Conservation (phyloP, 2,888 invertebrate genomes). For the Epistrophe grossulariae region DNA sequence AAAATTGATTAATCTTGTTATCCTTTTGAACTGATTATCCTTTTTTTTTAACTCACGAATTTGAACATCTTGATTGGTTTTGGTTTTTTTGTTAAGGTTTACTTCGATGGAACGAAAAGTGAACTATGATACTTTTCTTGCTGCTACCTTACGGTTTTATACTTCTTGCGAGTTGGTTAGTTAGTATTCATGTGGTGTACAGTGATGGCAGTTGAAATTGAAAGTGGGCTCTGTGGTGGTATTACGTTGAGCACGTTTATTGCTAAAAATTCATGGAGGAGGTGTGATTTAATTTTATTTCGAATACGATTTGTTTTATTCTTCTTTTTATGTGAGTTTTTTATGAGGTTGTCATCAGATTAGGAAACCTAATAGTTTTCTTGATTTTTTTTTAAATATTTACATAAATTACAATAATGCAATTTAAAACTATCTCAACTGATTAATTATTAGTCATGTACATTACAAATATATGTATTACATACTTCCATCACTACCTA, state of each 20-base stretch:
- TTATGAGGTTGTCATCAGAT: background rate
- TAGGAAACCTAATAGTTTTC: background rate
- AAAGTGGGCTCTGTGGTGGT: conserved; percentile 41
- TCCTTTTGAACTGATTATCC: conserved; percentile 2
- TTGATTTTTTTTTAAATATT: background rate
- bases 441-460: too few relatives aligned
- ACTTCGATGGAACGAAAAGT: conserved; percentile 62
- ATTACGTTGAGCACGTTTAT: background rate
- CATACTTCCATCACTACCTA: too few relatives aligned
- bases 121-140: conserved; percentile 67
- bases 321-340: background rate
- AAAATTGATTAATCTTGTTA: background rate
- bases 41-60: conserved; percentile 43
- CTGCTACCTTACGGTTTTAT: conserved; percentile 50
- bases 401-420: background rate
- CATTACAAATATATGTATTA: too few relatives aligned
- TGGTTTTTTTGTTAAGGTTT: conserved; percentile 49
- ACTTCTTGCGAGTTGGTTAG: conserved; percentile 27
- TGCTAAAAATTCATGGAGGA: background rate
- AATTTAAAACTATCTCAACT: background rate
- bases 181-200: conserved; percentile 53
- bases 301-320: conserved; percentile 2
- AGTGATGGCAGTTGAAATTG: conserved; percentile 52
- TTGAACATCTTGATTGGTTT: conserved; percentile 57
- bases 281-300: conserved; percentile 6